Percentiles rank a stretch among this genome's conserved stretches.
These are phyloP conservation scores for Parasteatoda lunata DNA, from an alignment of 2,888 invertebrate genomes.

Conservation along the genomic window DNA sequence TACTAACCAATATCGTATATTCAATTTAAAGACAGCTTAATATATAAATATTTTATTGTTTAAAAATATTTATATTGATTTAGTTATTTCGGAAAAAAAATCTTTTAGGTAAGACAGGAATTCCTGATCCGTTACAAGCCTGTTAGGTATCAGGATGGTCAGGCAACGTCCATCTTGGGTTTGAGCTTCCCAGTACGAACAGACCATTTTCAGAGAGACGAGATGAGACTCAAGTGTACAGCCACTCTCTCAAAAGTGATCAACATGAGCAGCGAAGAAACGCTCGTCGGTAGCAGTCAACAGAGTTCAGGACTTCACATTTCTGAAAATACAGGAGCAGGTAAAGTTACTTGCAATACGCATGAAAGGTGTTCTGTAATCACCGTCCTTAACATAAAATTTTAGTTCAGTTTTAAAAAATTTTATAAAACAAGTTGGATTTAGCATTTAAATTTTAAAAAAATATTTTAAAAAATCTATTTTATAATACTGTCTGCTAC, in stretches of 20 bases:
- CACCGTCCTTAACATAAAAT: no score
- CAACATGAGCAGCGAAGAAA: constrained; percentile 69
- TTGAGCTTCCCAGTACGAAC: constrained; percentile 56
- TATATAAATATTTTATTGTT: no score
- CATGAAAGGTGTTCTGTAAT: no score
- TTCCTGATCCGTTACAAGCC: constrained; percentile 46
- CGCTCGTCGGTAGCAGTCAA: constrained; percentile 66
- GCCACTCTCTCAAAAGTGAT: constrained; percentile 69
- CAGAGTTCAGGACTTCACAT: constrained; percentile 69
- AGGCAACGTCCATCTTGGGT: constrained; percentile 50
- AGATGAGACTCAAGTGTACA: constrained; percentile 69
- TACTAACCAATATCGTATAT: no score
- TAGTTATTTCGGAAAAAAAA: no score
- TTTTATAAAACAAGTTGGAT: no score
- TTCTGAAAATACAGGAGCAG: constrained; percentile 66
- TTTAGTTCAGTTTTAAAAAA: no score
- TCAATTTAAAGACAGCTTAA: no score
- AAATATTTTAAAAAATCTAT: no score
- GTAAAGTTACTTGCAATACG: background rate
- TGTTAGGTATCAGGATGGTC: constrained; percentile 49
- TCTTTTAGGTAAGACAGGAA: constrained; percentile 40
- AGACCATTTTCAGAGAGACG: constrained; percentile 65
- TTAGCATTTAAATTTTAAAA: no score
- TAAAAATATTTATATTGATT: no score
- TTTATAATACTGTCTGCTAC: no score